Conservation (phyloP, 1,140 invertebrate species). For the Stegodyphus dumicola region DNA sequence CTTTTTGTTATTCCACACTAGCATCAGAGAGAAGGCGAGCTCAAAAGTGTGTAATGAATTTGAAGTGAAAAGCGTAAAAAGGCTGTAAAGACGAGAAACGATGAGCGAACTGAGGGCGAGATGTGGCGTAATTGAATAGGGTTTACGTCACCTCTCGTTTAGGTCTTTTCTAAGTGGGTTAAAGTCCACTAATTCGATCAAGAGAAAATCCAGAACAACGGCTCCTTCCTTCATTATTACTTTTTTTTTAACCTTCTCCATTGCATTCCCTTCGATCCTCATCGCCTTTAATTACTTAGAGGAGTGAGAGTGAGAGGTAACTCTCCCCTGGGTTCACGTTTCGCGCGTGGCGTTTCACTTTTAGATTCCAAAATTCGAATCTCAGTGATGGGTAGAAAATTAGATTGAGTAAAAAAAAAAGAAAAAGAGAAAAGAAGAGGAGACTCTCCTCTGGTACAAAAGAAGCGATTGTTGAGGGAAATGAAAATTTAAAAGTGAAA, state of each 20-base stretch:
- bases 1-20: not conserved
- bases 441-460: not conserved
- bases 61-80: conserved; percentile 42
- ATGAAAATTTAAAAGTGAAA: conserved; percentile 24
- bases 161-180: conserved; percentile 20
- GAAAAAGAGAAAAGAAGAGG: not conserved
- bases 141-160: conserved; percentile 34
- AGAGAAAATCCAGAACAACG: conserved; percentile 16
- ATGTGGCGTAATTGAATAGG: conserved; percentile 38
- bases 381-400: conserved; percentile 42
- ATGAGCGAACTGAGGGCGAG: not conserved
- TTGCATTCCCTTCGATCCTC: not conserved
- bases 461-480: conserved; percentile 20
- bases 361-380: conserved; percentile 33
- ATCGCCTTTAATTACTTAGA: conserved; percentile 46
- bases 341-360: not conserved
- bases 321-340: not conserved
- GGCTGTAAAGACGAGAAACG: not conserved
- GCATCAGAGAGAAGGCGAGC: conserved; percentile 8
- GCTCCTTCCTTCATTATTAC: not conserved
- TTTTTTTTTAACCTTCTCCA: conserved; percentile 21
- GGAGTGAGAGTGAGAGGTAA: not conserved
- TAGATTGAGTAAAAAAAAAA: conserved; percentile 32
- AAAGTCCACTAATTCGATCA: conserved; percentile 49
- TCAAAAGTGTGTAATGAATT: conserved; percentile 49